Evolutionary conservation across 2,888 invertebrate genomes (phyloP), one percentile per base, ranked within the genome.

Genomic region (Hartigia nigra): DNA sequence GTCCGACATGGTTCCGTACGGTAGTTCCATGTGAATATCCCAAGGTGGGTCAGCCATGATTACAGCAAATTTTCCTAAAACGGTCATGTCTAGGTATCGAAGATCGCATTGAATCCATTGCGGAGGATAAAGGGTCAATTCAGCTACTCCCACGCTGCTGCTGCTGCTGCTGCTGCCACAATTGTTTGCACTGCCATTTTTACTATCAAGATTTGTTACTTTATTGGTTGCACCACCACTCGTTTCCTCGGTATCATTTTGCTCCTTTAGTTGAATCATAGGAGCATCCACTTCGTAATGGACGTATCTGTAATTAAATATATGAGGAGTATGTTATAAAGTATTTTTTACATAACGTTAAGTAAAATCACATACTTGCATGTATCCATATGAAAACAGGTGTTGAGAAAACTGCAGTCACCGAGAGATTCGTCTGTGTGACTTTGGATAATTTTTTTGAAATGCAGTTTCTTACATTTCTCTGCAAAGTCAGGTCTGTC

Each of bases 11-110:
- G 99, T 99, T 1, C 98, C 99, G 91, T 99, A 99, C 0, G 99
- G 99, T 74, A 99, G 93, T 92, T 99, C 99, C 99, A 99, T 99
- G 91, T 99, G 99, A 84, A 99, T 99, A 90, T 99, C 99, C 99
- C 99, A 99, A 0, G 99, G 99, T 0, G 98, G 98, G 92, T 98
- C 98, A 55, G 99, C 99, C 99, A 99, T 99, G 84, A 99, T 97
- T 4, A 99, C 98, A 0, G 98, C 97, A 93, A 98, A 99, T 93
- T 99, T 99, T 92, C 97, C 98, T 89, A 98, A 92, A 77, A 97
- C 96, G 0, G 96, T 96, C 97, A 98, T 97, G 88, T 98, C 97
- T 77, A 98, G 94, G 88, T 95, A 97, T 84, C 99, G 94, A 77
- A 99, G 93, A 92, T 99, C 99, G 90, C 99, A 99, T 90, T 98